A percentile compares a stretch with the other conserved stretches of the same genome.
Evolutionary conservation across 2,113 vertebrate genomes (phyloP).

Genomic region (Bubo bubo): DNA sequence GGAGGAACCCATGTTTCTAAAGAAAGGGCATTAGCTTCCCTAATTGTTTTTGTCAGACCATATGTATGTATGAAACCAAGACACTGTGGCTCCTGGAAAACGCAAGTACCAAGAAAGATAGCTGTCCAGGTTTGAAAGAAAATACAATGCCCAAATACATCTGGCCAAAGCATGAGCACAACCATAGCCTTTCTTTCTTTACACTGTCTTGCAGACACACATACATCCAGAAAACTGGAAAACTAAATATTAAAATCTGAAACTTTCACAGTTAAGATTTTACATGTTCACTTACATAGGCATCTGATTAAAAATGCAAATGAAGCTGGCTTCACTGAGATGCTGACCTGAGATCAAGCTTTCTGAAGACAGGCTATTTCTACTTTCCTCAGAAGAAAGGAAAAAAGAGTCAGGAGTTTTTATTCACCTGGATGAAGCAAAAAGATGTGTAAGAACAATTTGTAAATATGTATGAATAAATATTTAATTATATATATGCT

Average conservation of each 20-base stretch:
- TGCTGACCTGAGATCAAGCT: constrained; percentile 31
- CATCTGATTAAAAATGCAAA: constrained; percentile 52
- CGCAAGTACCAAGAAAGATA: background rate
- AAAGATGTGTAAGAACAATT: background rate
- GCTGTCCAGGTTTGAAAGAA: background rate
- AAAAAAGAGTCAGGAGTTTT: background rate
- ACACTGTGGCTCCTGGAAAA: background rate
- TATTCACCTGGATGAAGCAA: constrained; percentile 35
- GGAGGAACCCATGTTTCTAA: background rate
- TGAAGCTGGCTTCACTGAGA: background rate
- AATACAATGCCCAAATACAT: background rate
- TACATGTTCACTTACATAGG: background rate
- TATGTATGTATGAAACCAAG: background rate
- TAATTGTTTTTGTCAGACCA: background rate
- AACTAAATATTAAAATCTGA: background rate
- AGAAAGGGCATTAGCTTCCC: background rate
- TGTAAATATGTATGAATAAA: constrained; percentile 53
- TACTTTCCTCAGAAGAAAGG: background rate
- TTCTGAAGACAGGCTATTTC: constrained; percentile 1
- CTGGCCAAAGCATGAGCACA: background rate
- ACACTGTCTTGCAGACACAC: background rate
- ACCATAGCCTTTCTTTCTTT: background rate
- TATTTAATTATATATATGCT: constrained; percentile 52
- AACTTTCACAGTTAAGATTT: background rate
- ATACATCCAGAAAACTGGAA: background rate